Evolutionary conservation across 2,113 vertebrate species (phyloP), one percentile per base, ranked within the genome.

Genomic region (Triplophysa siluroides): DNA sequence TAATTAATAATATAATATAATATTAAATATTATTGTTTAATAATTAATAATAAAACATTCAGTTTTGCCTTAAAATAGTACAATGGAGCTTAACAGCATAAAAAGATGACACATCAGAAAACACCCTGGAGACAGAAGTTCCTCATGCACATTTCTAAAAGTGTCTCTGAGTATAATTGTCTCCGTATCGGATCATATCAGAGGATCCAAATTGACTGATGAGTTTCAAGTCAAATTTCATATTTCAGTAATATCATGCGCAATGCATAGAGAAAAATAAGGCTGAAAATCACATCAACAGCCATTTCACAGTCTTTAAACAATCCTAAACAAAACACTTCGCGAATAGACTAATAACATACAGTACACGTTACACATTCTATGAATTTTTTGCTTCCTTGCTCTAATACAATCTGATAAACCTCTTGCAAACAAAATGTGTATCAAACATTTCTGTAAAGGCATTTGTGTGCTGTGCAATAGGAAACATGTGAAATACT

Each of bases 391-490:
- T 73, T 24, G 29, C 47, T 23, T 14, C 21, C 19, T 21, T 43
- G 19, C 24, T 13, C 43, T 24, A 24, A 14, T 50, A 50, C 43
- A 26, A 45, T 1, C 50, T 60, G 52, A 26, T 26, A 45, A 60
- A 58, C 45, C 21, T 56, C 52, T 73, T 60, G 33, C 33, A 24
- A 58, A 10, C 52, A 58, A 58, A 58, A 73, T 18, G 8, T 3
- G 1, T 73, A 60, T 73, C n/a, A 73, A 60, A 73, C 12, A 41
- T 62, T 75, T 62, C 41, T 63, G 16, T 75, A 75, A 58, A 75
- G 72, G 23, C 69, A 33, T 38, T 72, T 72, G 21, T 62, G 69
- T 54, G 24, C 21, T 56, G 43, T 64, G 16, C 70, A 45, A 38
- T 13, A 33, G 62, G 47, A 24, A 64, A 65, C 58, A 52, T 5